These are phyloP conservation scores for Acrossocheilus wenchowensis DNA, from an alignment of 2,797 vertebrate genomes.

Conservation along the genomic window DNA sequence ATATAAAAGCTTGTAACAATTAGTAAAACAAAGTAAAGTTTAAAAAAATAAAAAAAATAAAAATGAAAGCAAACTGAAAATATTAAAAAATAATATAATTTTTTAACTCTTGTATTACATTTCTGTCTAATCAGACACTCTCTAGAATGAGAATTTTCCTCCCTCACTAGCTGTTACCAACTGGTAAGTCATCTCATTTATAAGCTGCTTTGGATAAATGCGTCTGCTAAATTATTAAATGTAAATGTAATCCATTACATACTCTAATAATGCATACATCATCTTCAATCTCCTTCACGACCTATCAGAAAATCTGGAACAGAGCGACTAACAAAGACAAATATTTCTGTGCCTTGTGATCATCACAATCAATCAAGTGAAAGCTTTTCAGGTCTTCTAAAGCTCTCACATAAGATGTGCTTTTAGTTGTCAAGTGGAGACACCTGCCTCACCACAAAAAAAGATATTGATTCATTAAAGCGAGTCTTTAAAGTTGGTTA, in stretches of 20 bases:
- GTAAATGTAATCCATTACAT: constrained; percentile 22
- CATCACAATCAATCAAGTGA: constrained; percentile 11
- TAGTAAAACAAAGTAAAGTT: too few species aligned
- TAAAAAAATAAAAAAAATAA: too few species aligned
- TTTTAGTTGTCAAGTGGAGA: constrained; percentile 14
- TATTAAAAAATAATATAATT: background rate
- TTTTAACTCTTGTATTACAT: background rate
- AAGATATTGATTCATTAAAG: constrained; percentile 13
- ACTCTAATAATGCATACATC: background rate
- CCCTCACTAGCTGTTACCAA: background rate
- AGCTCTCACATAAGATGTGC: constrained; percentile 7
- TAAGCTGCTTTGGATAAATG: constrained; percentile 1
- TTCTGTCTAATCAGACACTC: background rate
- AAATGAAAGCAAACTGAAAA: background rate
- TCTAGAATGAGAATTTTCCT: background rate
- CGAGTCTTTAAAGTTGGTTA: constrained; percentile 17
- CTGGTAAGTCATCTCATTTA: background rate
- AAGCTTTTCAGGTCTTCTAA: background rate
- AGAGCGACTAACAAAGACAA: constrained; percentile 6
- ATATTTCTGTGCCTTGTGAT: constrained; percentile 13
- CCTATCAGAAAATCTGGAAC: constrained; percentile 8
- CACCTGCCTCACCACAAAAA: constrained; percentile 2
- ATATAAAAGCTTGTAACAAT: too few species aligned
- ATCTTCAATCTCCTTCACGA: constrained; percentile 23
- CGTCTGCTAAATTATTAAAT: constrained; percentile 1